Evolutionary conservation across 2,113 vertebrate genomes (phyloP).

Genomic region (Chrysochloris asiatica): DNA sequence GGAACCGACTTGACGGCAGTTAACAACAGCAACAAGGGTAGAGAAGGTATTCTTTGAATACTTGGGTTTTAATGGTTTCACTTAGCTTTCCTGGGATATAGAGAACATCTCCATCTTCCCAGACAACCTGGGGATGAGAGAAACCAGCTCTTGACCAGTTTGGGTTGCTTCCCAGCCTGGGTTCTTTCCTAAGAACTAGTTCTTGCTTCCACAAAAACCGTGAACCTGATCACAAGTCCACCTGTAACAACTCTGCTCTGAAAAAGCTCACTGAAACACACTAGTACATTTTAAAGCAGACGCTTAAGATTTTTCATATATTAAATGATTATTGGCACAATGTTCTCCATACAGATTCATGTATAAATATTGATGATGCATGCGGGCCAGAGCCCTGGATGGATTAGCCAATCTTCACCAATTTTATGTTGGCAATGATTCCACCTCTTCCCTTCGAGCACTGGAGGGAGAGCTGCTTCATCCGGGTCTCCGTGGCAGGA

Average conservation of each 20-base stretch:
- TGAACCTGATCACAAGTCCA: too few relatives aligned
- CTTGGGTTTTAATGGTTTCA: neutral
- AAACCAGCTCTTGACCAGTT: too few relatives aligned
- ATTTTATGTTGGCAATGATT: conserved; percentile 82
- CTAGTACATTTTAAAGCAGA: conserved; percentile 82
- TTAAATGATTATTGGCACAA: conserved; percentile 84
- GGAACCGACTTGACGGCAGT: too few relatives aligned
- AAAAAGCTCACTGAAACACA: conserved; percentile 72
- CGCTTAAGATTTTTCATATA: conserved; percentile 83
- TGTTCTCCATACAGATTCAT: conserved; percentile 79
- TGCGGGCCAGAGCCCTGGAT: conserved; percentile 66
- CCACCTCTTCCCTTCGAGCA: conserved; percentile 85
- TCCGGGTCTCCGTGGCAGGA: conserved; percentile 87
- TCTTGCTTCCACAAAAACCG: conserved; percentile 86
- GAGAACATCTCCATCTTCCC: neutral
- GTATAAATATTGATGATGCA: conserved; percentile 82
- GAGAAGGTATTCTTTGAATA: conserved; percentile 9
- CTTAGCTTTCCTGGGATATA: neutral
- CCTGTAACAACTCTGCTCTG: conserved; percentile 57
- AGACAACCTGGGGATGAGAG: conserved; percentile 12
- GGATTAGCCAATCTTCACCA: conserved; percentile 85
- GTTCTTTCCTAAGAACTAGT: conserved; percentile 68
- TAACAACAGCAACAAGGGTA: too few relatives aligned
- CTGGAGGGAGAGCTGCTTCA: conserved; percentile 93
- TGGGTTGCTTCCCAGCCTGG: conserved; percentile 21